Evolutionary conservation across 2,888 invertebrate species (phyloP).

Genomic region (Parnassius orleans): DNA sequence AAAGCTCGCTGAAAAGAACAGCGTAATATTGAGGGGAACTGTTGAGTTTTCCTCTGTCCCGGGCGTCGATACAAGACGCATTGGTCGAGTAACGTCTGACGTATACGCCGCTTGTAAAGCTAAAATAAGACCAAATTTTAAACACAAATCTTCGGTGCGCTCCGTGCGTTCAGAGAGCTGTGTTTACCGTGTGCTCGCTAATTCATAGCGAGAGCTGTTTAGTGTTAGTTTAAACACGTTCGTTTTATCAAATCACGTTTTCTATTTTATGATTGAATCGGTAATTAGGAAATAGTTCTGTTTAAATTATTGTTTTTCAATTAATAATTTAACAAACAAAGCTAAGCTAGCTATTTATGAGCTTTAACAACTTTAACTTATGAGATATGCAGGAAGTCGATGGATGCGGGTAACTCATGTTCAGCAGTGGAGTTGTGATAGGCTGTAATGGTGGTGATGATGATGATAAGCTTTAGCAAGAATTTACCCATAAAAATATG

Average conservation of each 20-base stretch:
- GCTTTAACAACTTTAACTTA: too few species aligned
- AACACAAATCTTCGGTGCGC: slow-evolving; percentile 78
- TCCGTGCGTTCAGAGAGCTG: slow-evolving; percentile 57
- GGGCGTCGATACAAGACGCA: slow-evolving; percentile 77
- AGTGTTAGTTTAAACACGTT: slow-evolving; percentile 17
- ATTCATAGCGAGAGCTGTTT: slow-evolving; percentile 15
- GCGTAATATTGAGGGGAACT: slow-evolving; percentile 11
- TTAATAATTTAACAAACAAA: not conserved
- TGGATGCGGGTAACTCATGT: too few species aligned
- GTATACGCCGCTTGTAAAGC: slow-evolving; percentile 78
- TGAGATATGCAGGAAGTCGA: too few species aligned
- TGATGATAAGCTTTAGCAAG: too few species aligned
- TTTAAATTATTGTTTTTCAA: not conserved
- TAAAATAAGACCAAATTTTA: slow-evolving; percentile 82
- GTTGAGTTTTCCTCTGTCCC: slow-evolving; percentile 36
- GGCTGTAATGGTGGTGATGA: too few species aligned
- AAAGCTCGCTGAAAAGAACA: slow-evolving; percentile 27
- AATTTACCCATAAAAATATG: too few species aligned
- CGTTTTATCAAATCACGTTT: slow-evolving; percentile 11
- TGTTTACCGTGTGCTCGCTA: slow-evolving; percentile 42
- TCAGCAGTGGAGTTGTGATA: too few species aligned
- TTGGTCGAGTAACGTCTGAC: slow-evolving; percentile 72
- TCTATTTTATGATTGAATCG: slow-evolving; percentile 1
- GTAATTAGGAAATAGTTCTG: not conserved
- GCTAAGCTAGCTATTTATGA: not conserved